Evolutionary conservation across 2,113 vertebrate species (phyloP).

Genomic region (Chloebia gouldiae): DNA sequence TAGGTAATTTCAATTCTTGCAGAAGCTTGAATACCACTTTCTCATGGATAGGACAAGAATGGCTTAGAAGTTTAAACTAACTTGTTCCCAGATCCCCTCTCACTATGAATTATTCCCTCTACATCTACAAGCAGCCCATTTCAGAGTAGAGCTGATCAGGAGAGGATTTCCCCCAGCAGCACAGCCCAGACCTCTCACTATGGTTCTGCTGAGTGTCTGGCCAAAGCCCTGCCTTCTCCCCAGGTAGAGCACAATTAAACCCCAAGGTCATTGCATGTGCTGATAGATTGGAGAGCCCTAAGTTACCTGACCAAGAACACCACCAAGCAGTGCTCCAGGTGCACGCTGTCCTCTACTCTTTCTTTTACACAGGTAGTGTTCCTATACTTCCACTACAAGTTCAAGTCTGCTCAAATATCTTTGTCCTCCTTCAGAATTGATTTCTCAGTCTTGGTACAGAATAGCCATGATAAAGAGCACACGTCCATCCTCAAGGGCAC

Average conservation of each 20-base stretch:
- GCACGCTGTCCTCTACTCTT: not conserved
- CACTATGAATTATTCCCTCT: not conserved
- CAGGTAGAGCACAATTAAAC: not conserved
- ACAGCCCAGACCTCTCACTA: not conserved
- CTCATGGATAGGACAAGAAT: not conserved
- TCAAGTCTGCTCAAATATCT: not conserved
- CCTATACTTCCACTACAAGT: not conserved
- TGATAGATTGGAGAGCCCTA: not conserved
- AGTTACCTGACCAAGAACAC: not conserved
- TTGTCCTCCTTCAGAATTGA: not conserved
- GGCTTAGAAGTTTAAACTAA: not conserved
- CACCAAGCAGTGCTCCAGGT: not conserved
- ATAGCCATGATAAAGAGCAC: not conserved
- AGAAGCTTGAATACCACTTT: conserved; percentile 1
- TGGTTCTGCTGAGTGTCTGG: not conserved
- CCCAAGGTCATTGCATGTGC: not conserved
- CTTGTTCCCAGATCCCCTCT: not conserved
- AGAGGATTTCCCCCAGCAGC: not conserved
- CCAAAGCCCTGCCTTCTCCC: not conserved
- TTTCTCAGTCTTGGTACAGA: not conserved
- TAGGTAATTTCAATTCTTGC: conserved; percentile 19
- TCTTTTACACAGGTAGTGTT: not conserved
- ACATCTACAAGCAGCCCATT: not conserved
- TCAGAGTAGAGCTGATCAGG: not conserved
- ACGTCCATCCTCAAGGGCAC: conserved; percentile 17